phyloP scores from a whole-genome alignment of 2,113 vertebrate species.

The Mirza zaza region DNA sequence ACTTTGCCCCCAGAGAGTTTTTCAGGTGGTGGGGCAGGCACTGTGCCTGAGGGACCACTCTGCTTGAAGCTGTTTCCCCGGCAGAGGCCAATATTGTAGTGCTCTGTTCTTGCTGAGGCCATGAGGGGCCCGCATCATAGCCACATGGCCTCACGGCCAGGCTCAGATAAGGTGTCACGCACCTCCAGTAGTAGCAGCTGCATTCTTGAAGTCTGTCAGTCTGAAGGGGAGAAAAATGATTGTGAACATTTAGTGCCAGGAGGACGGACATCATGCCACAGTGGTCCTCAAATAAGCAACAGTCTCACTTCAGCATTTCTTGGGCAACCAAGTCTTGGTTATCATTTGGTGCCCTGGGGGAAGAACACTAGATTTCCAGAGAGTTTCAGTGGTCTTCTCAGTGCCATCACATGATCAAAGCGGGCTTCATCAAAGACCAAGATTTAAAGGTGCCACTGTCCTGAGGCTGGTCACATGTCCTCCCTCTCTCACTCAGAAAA shows the following conservation, averaged over 20 bases:
- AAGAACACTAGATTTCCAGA: not conserved
- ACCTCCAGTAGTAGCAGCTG: conserved; percentile 58
- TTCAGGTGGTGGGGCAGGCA: not conserved
- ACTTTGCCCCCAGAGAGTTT: conserved; percentile 54
- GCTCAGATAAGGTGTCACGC: not conserved
- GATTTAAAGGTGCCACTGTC: not conserved
- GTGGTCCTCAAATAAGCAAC: not conserved
- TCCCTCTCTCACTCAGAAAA: not conserved
- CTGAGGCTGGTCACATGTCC: not conserved
- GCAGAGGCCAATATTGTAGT: conserved; percentile 69
- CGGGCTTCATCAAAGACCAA: not conserved
- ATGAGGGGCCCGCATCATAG: conserved; percentile 84
- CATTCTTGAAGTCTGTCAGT: conserved; percentile 58
- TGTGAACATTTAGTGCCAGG: not conserved
- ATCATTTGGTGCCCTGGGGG: not conserved
- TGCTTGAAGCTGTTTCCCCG: conserved; percentile 61
- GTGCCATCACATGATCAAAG: not conserved
- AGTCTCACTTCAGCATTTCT: not conserved
- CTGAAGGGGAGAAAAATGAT: conserved; percentile 68
- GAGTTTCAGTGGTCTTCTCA: not conserved
- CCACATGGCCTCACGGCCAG: conserved; percentile 34
- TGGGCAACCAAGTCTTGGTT: not conserved
- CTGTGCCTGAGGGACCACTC: conserved; percentile 34
- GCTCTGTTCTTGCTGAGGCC: conserved; percentile 82
- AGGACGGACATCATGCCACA: not conserved